Evolutionary conservation across 2,113 vertebrate species (phyloP), one percentile per base, ranked within the genome.

Genomic region (Engraulis encrasicolus): DNA sequence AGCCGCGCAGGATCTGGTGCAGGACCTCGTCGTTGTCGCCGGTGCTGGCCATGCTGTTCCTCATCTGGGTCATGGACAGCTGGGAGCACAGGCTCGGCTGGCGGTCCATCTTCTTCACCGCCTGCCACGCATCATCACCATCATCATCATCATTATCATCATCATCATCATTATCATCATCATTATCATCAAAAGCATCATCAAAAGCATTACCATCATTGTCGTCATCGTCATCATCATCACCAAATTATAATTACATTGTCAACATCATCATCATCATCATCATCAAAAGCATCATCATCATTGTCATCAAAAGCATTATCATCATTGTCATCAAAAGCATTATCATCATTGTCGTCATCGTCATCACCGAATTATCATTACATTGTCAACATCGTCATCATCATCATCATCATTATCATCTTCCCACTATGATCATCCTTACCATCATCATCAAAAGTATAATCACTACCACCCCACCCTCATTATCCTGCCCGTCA

Each of bases 21-120:
- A 99, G 91, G n/a, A 98, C 97, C 0, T 99, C 98, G 20, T 99
- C 98, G 0, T 96, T 96, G 86, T 99, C 98, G 0, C 97, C 98
- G 87, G 96, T 96, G 84, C 98, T 99, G 38, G 96, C 96, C 93
- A 99, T 97, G 50, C 97, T 99, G 93, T 99, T 99, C 86, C 98
- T 97, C 97, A 99, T 98, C 91, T 99, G 97, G 94, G 96, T 97
- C 96, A 99, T 97, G 12, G 98, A 98, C 66, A 98, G 94, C 91
- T 99, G 98, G 0, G 98, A 98, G 90, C 97, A 99, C 0, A 99
- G 94, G 89, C 97, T 99, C 40, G 97, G 96, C 89, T 99, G 96
- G 0, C 95, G 95, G 31, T 98, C 98, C 89, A 98, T 92, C 89
- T 97, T 97, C 90, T 97, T 99, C 34, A 96, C 93, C 1, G 95